Evolutionary conservation across 1,140 invertebrate genomes (phyloP).

Genomic region (Drosophila punjabiensis): DNA sequence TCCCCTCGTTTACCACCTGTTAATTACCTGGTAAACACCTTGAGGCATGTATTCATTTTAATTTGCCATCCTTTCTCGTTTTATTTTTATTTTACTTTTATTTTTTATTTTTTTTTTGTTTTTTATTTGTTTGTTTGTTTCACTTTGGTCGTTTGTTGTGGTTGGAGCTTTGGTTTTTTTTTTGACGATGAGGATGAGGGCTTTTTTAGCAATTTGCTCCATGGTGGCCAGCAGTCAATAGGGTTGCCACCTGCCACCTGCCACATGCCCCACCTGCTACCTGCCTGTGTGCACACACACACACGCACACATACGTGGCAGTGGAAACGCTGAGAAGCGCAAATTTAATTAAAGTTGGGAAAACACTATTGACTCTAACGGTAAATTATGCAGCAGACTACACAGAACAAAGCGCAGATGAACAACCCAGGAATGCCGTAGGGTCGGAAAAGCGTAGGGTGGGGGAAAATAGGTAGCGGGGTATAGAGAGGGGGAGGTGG

Average conservation of each 20-base stretch:
- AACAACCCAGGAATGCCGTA: slow-evolving; percentile 14
- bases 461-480: not conserved
- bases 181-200: slow-evolving; percentile 8
- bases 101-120: not conserved
- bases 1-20: slow-evolving; percentile 25
- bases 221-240: slow-evolving; percentile 52
- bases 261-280: not conserved
- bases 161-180: not conserved
- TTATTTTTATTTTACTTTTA: not conserved
- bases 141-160: slow-evolving; percentile 19
- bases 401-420: slow-evolving; percentile 64
- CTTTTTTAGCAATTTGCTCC: slow-evolving; percentile 52
- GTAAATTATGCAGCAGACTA: slow-evolving; percentile 79
- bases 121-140: not conserved
- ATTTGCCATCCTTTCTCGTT: slow-evolving; percentile 7
- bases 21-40: slow-evolving; percentile 70
- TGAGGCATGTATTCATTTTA: slow-evolving; percentile 46
- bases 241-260: slow-evolving; percentile 20
- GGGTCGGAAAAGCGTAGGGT: not conserved
- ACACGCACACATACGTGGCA: slow-evolving; percentile 19
- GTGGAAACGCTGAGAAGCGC: slow-evolving; percentile 62
- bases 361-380: slow-evolving; percentile 80
- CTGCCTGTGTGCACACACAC: slow-evolving; percentile 4
- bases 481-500: not conserved
- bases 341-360: slow-evolving; percentile 82